Evolutionary conservation across 2,888 invertebrate species (phyloP), one percentile per base, ranked within the genome.

Genomic region (Anodontia alba): DNA sequence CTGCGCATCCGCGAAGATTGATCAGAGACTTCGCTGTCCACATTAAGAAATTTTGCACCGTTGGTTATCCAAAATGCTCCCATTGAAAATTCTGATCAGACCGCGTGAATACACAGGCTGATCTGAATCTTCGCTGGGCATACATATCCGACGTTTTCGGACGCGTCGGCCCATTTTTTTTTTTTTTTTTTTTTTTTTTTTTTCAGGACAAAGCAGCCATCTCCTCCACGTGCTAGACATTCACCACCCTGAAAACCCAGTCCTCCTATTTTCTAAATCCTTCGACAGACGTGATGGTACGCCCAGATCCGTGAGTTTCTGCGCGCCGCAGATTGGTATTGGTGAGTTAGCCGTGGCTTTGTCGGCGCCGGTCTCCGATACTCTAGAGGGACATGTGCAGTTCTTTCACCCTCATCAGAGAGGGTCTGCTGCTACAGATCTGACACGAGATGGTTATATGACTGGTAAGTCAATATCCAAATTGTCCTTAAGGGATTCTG

Each of bases 181-280:
- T 46, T 8, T 15, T 15, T 12, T 46, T 15, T 46, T 12, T 20
- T 54, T 2, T 54, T 26, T 23, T 26, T 54, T 5, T 43, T 20
- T 76, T 67, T 36, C 36, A 90, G 90, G 89, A 10, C 87, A 85
- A 68, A 84, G 68, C n/a, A 87, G 87, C 8, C 85, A 87, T 29
- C 78, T 89, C 10, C 73, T 91, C 17, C 90, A 91, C 67, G 87
- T 89, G 23, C 68, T 91, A 57, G 90, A 91, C 78, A 81, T 91
- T 12, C 66, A 82, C 10, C 78, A 89, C 73, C 91, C 90, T 1
- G 69, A 12, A 20, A 78, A 73, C 23, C 88, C 89, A 0, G 20
- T 26, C 10, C 70, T 86, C 3, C 73, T 87, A 15, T 78, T 86
- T 33, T 81, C 76, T 7, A 87, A 89, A 51, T 36, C 76, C 67